Evolutionary conservation across 2,797 vertebrate species (phyloP).

Genomic region (Florisuga fusca): DNA sequence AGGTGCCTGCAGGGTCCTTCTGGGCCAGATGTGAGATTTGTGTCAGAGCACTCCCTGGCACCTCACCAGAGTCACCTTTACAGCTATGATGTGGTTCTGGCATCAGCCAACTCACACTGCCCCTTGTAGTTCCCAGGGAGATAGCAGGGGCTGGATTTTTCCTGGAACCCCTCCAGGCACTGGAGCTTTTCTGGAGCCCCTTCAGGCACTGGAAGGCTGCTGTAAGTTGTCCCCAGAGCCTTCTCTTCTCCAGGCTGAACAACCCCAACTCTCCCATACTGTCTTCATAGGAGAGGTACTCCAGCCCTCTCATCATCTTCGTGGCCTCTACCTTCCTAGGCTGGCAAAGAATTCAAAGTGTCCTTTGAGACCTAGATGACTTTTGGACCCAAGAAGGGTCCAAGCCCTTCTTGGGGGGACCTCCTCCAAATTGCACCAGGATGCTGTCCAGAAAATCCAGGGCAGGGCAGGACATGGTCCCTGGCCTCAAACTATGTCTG

Average conservation of each 20-base stretch:
- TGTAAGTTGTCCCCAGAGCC: too few species aligned
- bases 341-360: not conserved
- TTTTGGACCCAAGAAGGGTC: not conserved
- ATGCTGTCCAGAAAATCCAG: not conserved
- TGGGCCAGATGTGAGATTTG: not conserved
- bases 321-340: not conserved
- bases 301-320: too few species aligned
- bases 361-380: not conserved
- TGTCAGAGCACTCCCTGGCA: not conserved
- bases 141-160: not conserved
- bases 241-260: too few species aligned
- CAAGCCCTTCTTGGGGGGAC: not conserved
- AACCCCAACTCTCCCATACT: too few species aligned
- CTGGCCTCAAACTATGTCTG: not conserved
- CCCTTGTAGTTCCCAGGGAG: not conserved
- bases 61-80: not conserved
- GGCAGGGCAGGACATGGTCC: not conserved
- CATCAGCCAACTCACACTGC: not conserved
- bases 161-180: too few species aligned
- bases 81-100: not conserved
- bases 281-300: too few species aligned
- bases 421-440: rapidly evolving
- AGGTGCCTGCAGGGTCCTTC: not conserved
- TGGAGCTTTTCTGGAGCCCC: too few species aligned
- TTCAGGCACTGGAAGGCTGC: too few species aligned